Base-by-base conservation (phyloP, 1,140 invertebrate genomes). In the Scaptomyza hsui region DNA sequence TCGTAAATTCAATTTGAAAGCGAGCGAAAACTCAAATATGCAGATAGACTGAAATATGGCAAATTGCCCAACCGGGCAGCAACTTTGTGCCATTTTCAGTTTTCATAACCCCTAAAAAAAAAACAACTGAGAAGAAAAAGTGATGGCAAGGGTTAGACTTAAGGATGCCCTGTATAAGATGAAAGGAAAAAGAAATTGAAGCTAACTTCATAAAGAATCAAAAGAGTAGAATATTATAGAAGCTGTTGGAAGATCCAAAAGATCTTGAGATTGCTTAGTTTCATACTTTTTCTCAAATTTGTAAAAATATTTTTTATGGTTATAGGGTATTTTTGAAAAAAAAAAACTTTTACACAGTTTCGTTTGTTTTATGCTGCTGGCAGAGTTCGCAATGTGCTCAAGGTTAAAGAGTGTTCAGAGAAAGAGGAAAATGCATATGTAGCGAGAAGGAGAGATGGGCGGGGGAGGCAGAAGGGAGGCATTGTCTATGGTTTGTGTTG, bases 1-100 rank as follows among this genome's bases (percentile, higher is more conserved):
- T 75, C 80, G 78, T 83, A 83, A 83, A 86, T 80, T 83, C 81
- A 83, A 81, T 83, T 29, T 83, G 85, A 76, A 68, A 72, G 56
- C 19, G n/a, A 49, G 44, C 29, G 16, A 1, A 29, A 41, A 44
- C 13, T 29, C 48, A 60, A 51, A 35, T 68, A 60, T 60, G 64
- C 64, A 60, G 67, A 69, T 69, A 47, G 42, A 55, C 32, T 48
- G 49, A 55, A 63, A 69, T 63, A 69, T 63, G 59, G 59, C 32
- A 56, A 55, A 63, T 63, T 63, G 57, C 48, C 32, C n/a, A 63
- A 67, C 37, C 21, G 24, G 18, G 39, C 18, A 18, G 49, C 67
- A 70, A 70, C 67, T 56, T 67, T 72, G 60, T 67, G 65, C 59
- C 52, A 74, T 74, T 74, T 74, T 63, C 39, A 64, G 71, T 64